phyloP scores from a whole-genome alignment of 2,888 invertebrate genomes.

The Drosophila monieri region DNA sequence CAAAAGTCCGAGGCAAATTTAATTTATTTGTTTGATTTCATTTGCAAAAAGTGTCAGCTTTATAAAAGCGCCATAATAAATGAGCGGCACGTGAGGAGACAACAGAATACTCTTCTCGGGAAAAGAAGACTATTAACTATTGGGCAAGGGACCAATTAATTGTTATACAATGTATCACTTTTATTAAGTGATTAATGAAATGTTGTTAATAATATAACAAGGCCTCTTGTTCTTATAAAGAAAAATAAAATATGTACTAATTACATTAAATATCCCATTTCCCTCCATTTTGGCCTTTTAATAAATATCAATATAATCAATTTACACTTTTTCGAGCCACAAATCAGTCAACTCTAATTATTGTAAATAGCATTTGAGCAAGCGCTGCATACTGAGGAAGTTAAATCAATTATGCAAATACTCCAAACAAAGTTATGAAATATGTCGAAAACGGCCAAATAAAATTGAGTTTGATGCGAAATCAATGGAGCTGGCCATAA shows the following conservation, averaged over 20 bases:
- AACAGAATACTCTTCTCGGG: background rate
- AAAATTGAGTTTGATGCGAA: constrained; percentile 37
- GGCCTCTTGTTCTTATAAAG: background rate
- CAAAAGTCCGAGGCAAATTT: constrained; percentile 50
- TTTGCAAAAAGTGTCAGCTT: constrained; percentile 37
- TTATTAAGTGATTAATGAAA: background rate
- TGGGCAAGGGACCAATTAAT: background rate
- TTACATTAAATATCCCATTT: constrained; percentile 2
- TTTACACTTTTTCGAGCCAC: constrained; percentile 37
- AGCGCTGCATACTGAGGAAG: constrained; percentile 10
- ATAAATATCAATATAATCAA: constrained; percentile 50
- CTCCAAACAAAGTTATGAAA: constrained; percentile 36
- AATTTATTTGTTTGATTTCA: constrained; percentile 59
- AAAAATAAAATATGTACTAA: background rate
- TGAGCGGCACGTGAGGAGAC: constrained; percentile 6
- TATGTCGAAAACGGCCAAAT: constrained; percentile 18
- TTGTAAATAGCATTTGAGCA: constrained; percentile 49
- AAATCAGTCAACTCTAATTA: constrained; percentile 44
- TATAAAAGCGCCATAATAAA: constrained; percentile 38
- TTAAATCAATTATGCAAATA: constrained; percentile 40
- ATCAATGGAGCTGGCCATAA: constrained; percentile 56
- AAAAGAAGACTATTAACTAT: background rate
- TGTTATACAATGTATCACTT: background rate
- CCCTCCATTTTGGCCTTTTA: background rate
- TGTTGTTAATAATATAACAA: background rate